Conservation (phyloP, 2,888 invertebrate species). For the Drosophila cognata region DNA sequence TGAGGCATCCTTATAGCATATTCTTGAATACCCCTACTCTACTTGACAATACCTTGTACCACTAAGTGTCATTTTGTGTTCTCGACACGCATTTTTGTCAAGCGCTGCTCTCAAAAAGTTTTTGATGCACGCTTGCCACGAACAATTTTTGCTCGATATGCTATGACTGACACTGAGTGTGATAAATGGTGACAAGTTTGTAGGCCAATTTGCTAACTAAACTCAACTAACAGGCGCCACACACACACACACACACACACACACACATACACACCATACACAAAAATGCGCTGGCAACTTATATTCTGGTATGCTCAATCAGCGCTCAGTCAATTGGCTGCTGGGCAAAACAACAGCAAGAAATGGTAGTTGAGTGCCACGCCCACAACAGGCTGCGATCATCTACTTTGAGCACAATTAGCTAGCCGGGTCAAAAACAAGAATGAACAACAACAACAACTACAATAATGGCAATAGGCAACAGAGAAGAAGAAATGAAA, state of each 20-base stretch:
- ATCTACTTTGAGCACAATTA: slow-evolving; percentile 73
- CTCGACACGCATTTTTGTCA: slow-evolving; percentile 77
- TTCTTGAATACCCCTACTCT: slow-evolving; percentile 23
- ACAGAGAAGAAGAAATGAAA: slow-evolving; percentile 22
- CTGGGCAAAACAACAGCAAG: slow-evolving; percentile 25
- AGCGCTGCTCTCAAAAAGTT: slow-evolving; percentile 58
- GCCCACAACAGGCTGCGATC: slow-evolving; percentile 53
- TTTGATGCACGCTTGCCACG: slow-evolving; percentile 47
- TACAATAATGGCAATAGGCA: background rate
- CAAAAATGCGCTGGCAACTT: background rate
- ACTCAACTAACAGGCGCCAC: slow-evolving; percentile 56
- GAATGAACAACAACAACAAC: background rate
- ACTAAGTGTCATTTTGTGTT: slow-evolving; percentile 81
- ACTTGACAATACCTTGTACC: slow-evolving; percentile 46
- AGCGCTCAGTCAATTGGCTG: slow-evolving; percentile 52
- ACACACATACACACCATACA: background rate
- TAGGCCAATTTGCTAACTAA: slow-evolving; percentile 80
- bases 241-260: background rate
- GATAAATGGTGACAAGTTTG: slow-evolving; percentile 80
- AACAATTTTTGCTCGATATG: slow-evolving; percentile 53
- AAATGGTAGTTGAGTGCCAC: slow-evolving; percentile 35
- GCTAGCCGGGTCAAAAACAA: slow-evolving; percentile 57
- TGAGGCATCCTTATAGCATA: slow-evolving; percentile 40
- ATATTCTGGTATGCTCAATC: slow-evolving; percentile 44
- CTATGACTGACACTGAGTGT: slow-evolving; percentile 74